phyloP scores from a whole-genome alignment of 2,888 invertebrate genomes.

The Andrena hattorfiana region DNA sequence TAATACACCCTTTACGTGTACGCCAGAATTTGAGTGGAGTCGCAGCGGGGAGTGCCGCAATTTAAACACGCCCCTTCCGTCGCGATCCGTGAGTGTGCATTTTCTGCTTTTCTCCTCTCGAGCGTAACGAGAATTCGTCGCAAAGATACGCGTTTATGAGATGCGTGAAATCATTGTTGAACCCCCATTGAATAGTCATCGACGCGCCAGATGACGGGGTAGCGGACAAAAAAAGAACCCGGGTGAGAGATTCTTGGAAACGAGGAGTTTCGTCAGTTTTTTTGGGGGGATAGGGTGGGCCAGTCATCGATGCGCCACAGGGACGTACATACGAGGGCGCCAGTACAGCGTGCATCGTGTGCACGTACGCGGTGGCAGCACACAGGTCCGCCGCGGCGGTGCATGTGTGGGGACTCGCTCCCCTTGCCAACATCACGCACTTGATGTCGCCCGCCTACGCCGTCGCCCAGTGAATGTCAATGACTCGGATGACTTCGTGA shows the following conservation, averaged over 20 bases:
- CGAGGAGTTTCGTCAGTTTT: constrained; percentile 61
- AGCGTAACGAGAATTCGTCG: not conserved
- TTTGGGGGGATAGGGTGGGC: constrained; percentile 49
- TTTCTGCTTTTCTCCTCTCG: not conserved
- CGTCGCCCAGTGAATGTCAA: constrained; percentile 82
- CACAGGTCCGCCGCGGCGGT: not conserved
- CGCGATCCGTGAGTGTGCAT: not conserved
- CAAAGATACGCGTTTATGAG: constrained; percentile 25
- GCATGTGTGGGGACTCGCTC: constrained; percentile 60
- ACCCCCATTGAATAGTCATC: constrained; percentile 57
- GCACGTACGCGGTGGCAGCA: constrained; percentile 8
- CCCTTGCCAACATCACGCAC: constrained; percentile 75
- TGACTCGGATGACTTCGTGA: constrained; percentile 83
- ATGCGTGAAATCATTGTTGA: constrained; percentile 53
- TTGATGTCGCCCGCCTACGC: constrained; percentile 78
- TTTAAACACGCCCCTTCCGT: not conserved
- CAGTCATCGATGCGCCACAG: constrained; percentile 78
- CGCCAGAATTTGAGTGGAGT: not conserved
- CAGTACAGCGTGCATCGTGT: constrained; percentile 38
- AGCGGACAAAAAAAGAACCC: constrained; percentile 3
- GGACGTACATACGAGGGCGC: constrained; percentile 26
- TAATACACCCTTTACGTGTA: not conserved
- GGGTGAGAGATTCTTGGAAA: constrained; percentile 43
- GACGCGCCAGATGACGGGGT: constrained; percentile 22
- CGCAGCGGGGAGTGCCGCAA: not conserved